Percentiles rank a stretch among this genome's conserved stretches.
Evolutionary conservation across 2,888 invertebrate genomes (phyloP).

Genomic region (Lordiphosa fenestrarum): DNA sequence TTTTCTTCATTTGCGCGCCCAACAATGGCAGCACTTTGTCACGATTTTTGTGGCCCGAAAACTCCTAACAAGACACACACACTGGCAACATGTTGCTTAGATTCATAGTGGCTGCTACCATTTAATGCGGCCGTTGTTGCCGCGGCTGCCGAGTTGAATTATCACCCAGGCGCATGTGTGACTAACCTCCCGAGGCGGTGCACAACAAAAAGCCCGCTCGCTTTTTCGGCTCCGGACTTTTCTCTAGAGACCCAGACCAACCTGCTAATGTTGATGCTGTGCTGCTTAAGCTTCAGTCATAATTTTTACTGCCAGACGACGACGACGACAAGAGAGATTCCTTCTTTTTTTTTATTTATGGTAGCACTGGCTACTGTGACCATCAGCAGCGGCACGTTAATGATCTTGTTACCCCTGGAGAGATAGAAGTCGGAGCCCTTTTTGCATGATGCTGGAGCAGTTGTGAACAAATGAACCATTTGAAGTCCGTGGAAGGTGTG

Average conservation of each 20-base stretch:
- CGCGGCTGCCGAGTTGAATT: constrained; percentile 61
- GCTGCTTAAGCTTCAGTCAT: constrained; percentile 57
- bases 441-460: constrained; percentile 43
- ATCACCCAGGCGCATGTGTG: constrained; percentile 70
- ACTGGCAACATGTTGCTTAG: constrained; percentile 69
- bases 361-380: constrained; percentile 32
- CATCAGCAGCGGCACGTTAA: constrained; percentile 60
- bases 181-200: constrained; percentile 73
- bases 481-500: constrained; percentile 25
- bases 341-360: constrained; percentile 60
- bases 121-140: constrained; percentile 60
- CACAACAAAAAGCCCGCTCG: constrained; percentile 65
- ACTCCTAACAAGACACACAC: constrained; percentile 60
- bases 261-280: constrained; percentile 65
- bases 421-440: constrained; percentile 43
- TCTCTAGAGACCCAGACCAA: constrained; percentile 31
- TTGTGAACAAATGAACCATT: constrained; percentile 4
- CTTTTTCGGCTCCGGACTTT: constrained; percentile 33
- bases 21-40: constrained; percentile 75
- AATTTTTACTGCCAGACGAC: constrained; percentile 59
- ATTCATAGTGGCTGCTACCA: constrained; percentile 58
- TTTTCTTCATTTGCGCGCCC: constrained; percentile 76
- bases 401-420: constrained; percentile 70
- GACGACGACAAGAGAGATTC: constrained; percentile 35
- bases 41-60: constrained; percentile 59